Conservation (phyloP, 2,113 vertebrate species). For the Phalacrocorax pelagicus region DNA sequence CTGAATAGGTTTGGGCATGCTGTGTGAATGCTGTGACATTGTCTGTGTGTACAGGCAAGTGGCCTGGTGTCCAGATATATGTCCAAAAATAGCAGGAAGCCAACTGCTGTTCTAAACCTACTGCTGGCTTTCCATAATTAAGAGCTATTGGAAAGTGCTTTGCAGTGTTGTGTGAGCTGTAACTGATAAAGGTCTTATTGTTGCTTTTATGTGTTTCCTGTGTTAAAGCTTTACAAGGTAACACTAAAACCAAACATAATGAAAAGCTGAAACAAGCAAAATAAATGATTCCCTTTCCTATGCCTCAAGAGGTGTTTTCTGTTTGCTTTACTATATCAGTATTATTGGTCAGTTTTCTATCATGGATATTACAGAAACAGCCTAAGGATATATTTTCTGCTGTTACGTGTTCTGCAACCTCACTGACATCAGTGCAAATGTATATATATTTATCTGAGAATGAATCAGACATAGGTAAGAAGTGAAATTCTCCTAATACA, state of each 20-base stretch:
- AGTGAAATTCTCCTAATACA: neutral
- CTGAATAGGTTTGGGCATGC: neutral
- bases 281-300: neutral
- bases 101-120: neutral
- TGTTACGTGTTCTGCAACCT: neutral
- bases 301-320: neutral
- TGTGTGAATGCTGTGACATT: neutral
- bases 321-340: neutral
- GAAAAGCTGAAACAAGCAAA: neutral
- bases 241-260: neutral
- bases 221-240: neutral
- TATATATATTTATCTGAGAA: neutral
- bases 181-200: neutral
- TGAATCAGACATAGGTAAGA: neutral
- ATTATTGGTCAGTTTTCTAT: neutral
- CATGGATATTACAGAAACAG: neutral
- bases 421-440: neutral
- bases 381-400: neutral
- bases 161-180: neutral
- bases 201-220: neutral
- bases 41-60: neutral
- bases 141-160: neutral
- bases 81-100: neutral
- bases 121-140: neutral
- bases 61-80: neutral